Percentiles rank a stretch among this genome's conserved stretches.
These are phyloP conservation scores for Acipenser oxyrinchus DNA, from an alignment of 2,797 vertebrate genomes.

Conservation along the genomic window DNA sequence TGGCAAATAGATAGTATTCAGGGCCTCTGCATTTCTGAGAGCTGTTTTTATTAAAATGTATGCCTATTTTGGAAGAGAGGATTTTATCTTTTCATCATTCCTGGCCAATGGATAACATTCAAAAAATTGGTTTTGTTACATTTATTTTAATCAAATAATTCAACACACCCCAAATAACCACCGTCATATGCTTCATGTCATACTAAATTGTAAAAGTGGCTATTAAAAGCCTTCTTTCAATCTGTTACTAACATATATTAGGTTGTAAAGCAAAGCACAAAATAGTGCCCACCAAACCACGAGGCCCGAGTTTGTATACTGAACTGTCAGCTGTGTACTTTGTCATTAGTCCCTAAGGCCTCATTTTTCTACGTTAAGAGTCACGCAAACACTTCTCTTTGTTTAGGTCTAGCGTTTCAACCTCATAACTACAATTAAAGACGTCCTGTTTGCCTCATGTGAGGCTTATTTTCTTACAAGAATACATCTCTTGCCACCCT, in stretches of 20 bases:
- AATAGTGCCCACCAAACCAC: not conserved
- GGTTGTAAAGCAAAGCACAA: conserved; percentile 39
- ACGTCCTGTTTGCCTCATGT: not conserved
- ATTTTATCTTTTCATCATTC: no score
- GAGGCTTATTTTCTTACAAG: not conserved
- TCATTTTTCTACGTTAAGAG: not conserved
- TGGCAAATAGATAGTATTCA: no score
- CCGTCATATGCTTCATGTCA: conserved; percentile 42
- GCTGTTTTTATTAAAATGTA: no score
- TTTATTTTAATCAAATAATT: conserved; percentile 7
- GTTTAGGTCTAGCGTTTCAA: not conserved
- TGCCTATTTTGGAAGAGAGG: no score
- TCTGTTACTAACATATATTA: conserved; percentile 36
- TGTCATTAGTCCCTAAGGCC: not conserved
- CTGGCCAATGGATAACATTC: no score
- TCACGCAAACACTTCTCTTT: not conserved
- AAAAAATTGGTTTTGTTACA: not conserved
- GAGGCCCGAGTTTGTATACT: not conserved
- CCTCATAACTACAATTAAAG: not conserved
- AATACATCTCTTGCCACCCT: no score
- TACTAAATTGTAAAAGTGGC: conserved; percentile 52
- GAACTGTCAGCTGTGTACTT: not conserved
- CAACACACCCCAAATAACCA: not conserved
- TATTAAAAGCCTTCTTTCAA: conserved; percentile 48
- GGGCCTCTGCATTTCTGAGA: no score